Evolutionary conservation across 2,888 invertebrate species (phyloP).

Genomic region (Dolomedes plantarius): DNA sequence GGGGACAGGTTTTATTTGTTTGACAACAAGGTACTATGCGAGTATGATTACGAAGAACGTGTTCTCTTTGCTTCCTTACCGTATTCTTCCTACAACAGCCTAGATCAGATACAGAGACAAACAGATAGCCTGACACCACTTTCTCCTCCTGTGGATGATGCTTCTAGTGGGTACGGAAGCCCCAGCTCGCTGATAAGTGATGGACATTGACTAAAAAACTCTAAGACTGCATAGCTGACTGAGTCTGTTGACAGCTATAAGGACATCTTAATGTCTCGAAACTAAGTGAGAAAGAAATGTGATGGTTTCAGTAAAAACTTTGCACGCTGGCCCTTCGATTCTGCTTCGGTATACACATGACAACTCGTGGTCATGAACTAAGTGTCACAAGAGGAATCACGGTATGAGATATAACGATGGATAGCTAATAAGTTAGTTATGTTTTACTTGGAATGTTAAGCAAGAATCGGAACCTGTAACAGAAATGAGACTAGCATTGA

Average conservation of each 20-base stretch:
- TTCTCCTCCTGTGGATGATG: conserved; percentile 80
- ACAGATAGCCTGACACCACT: conserved; percentile 76
- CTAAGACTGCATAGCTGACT: not conserved
- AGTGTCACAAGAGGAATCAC: too few species aligned
- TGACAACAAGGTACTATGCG: conserved; percentile 95
- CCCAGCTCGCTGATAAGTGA: conserved; percentile 82
- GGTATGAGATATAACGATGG: too few species aligned
- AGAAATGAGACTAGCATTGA: too few species aligned
- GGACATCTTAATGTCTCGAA: too few species aligned
- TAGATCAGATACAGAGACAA: conserved; percentile 77
- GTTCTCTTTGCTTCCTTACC: conserved; percentile 81
- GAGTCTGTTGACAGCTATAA: not conserved
- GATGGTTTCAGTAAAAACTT: too few species aligned
- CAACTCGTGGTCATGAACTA: too few species aligned
- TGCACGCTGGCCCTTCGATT: too few species aligned
- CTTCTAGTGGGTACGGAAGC: conserved; percentile 87
- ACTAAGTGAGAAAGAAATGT: too few species aligned
- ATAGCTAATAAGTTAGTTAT: too few species aligned
- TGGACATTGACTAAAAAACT: conserved; percentile 58
- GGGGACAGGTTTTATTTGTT: conserved; percentile 94
- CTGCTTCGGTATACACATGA: too few species aligned
- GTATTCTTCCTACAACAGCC: conserved; percentile 75
- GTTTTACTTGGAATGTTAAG: too few species aligned
- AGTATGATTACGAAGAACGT: conserved; percentile 94
- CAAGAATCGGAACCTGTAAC: too few species aligned